Conservation (phyloP, 1,140 invertebrate genomes). For the Piezodorus guildinii region DNA sequence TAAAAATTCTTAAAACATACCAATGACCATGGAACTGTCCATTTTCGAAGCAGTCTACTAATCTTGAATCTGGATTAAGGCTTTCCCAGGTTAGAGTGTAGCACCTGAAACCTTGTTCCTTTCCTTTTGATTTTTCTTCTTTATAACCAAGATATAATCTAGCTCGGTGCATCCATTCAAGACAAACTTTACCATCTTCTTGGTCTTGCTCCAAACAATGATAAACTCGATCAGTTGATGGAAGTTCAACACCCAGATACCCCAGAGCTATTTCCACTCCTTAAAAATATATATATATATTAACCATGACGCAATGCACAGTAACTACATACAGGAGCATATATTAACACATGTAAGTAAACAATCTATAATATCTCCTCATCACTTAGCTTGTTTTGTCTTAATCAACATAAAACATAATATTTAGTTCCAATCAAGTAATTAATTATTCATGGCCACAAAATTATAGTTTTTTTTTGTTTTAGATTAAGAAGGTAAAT, state of each 20-base stretch:
- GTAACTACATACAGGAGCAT: too few species aligned
- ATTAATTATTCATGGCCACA: too few species aligned
- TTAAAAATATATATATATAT: constrained; percentile 1
- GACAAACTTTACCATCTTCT: constrained; percentile 42
- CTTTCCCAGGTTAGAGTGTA: constrained; percentile 75
- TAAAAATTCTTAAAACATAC: constrained; percentile 20
- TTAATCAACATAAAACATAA: too few species aligned
- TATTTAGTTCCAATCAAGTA: too few species aligned
- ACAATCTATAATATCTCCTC: too few species aligned
- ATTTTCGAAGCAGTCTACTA: constrained; percentile 66
- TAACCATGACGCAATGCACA: too few species aligned
- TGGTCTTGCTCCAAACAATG: constrained; percentile 54
- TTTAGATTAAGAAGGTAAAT: too few species aligned
- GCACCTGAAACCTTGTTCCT: constrained; percentile 41
- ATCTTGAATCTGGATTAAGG: constrained; percentile 43
- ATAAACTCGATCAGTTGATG: constrained; percentile 46
- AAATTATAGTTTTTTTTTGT: too few species aligned
- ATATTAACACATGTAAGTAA: too few species aligned
- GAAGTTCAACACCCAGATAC: constrained; percentile 47
- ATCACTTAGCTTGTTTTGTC: too few species aligned
- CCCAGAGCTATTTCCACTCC: constrained; percentile 54
- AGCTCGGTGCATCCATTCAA: constrained; percentile 67
- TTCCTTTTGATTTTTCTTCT: constrained; percentile 29
- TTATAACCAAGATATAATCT: constrained; percentile 56
- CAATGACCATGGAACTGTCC: constrained; percentile 31